Base-by-base conservation (phyloP, 2,888 invertebrate genomes). In the Trissonchulus latispiculum region DNA sequence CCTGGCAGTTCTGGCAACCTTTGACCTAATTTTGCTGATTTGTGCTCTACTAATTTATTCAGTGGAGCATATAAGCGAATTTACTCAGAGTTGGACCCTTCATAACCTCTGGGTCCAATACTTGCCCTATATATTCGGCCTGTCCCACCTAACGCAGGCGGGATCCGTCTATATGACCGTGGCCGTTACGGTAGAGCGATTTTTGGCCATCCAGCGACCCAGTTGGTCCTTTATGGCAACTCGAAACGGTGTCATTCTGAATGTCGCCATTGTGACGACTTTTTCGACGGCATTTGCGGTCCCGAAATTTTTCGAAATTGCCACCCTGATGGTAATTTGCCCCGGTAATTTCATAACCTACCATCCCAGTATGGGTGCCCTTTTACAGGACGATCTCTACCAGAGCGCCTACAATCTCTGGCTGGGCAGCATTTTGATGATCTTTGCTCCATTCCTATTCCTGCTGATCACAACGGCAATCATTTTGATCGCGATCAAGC, bases 371-470 rank as follows among this genome's bases (percentile, higher is more conserved):
- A 48, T 48, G 48, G 23, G 61, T 59, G 15, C 2, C 2, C 33
- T 71, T 28, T n/a, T 33, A 18, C 28, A 32, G 86, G 87, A 33
- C 84, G 88, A 29, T 15, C n/a, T 61, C n/a, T 71, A 71, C 85
- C 88, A 80, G 71, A 79, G 89, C 61, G 87, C 95, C 62, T 97
- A 96, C 85, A 92, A 94, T 76, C 90, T 93, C 83, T 95, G 95
- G 91, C 87, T 94, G 85, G 95, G 96, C 85, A 88, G 96, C 80
- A 88, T 95, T 76, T 90, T 95, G 80, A 92, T 95, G 88, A 95
- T 95, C 84, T 89, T 93, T 79, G 88, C 96, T 79, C 97, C 97
- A 1, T 93, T 97, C 84, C 87, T 90, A 73, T 89, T 91, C 76
- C 87, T 96, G 78, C 91, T 93, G 68, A 89, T 91, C 48, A 62